A percentile compares a stretch with the other conserved stretches of the same genome.
phyloP scores from a whole-genome alignment of 2,113 vertebrate genomes.

The Larimichthys crocea region DNA sequence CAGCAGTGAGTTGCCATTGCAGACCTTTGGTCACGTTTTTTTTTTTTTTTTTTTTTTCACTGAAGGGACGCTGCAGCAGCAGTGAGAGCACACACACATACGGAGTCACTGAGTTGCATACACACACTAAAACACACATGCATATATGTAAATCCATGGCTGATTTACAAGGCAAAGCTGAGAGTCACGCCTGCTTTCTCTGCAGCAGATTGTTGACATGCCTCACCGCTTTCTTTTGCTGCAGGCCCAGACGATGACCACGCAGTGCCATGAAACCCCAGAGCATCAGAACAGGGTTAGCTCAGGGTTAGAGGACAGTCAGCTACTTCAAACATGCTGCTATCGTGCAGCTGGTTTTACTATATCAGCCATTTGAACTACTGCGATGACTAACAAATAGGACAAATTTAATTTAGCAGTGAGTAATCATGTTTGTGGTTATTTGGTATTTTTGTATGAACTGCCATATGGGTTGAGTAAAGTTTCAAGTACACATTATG shows the following conservation, averaged over 20 bases:
- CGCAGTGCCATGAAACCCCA: slow-evolving; percentile 28
- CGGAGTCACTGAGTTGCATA: slow-evolving; percentile 15
- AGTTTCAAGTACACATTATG: slow-evolving; percentile 9
- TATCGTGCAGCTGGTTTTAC: neutral
- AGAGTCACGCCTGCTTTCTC: slow-evolving; percentile 49
- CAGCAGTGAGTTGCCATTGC: slow-evolving; percentile 35
- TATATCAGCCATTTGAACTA: neutral
- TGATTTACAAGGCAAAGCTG: slow-evolving; percentile 71
- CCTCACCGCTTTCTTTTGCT: slow-evolving; percentile 51
- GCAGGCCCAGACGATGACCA: slow-evolving; percentile 54
- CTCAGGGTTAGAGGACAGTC: slow-evolving; percentile 35
- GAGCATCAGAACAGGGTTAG: slow-evolving; percentile 26
- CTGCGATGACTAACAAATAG: neutral
- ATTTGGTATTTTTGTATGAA: slow-evolving; percentile 15
- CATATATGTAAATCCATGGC: slow-evolving; percentile 34
- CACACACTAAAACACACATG: slow-evolving; percentile 6
- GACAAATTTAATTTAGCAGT: slow-evolving; percentile 9
- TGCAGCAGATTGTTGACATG: slow-evolving; percentile 56
- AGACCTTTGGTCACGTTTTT: slow-evolving; percentile 39
- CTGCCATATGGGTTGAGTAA: slow-evolving; percentile 20
- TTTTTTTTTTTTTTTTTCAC: neutral
- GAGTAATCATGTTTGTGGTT: slow-evolving; percentile 22
- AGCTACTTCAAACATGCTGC: slow-evolving; percentile 36
- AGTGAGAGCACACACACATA: slow-evolving; percentile 18
- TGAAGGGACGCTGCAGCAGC: slow-evolving; percentile 57